Conservation (phyloP, 2,113 vertebrate genomes). For the Dipodomys stephensi region DNA sequence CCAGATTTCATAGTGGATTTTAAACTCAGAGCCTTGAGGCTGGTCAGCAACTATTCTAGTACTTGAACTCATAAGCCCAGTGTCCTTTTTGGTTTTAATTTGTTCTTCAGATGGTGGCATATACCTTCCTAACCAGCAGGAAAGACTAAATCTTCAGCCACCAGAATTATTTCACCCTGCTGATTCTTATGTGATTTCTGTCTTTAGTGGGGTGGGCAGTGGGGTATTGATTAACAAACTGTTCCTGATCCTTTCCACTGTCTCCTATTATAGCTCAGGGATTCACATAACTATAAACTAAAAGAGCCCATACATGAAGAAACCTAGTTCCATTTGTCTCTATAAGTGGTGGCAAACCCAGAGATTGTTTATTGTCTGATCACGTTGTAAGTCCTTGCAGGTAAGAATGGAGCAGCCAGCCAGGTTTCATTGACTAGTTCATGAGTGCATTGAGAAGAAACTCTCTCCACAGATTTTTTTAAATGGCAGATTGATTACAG, state of each 20-base stretch:
- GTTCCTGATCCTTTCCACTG: neutral
- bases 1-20: too few relatives aligned
- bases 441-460: neutral
- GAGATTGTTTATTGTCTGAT: neutral
- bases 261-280: neutral
- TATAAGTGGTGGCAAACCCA: neutral
- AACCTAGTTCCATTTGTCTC: neutral
- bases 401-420: neutral
- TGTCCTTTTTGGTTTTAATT: neutral
- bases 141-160: neutral
- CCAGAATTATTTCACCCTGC: neutral
- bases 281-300: neutral
- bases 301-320: neutral
- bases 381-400: neutral
- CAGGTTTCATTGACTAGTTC: slow-evolving; percentile 31
- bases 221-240: neutral
- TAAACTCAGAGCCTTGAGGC: too few relatives aligned
- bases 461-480: slow-evolving; percentile 34
- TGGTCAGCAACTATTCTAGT: neutral
- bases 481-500: neutral
- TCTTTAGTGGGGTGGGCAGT: neutral
- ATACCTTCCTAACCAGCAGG: neutral
- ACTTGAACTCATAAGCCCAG: too few relatives aligned
- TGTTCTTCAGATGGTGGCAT: too few relatives aligned
- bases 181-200: neutral